A percentile compares a stretch with the other conserved stretches of the same genome.
Evolutionary conservation across 1,140 invertebrate species (phyloP).

Genomic region (Panulirus ornatus): DNA sequence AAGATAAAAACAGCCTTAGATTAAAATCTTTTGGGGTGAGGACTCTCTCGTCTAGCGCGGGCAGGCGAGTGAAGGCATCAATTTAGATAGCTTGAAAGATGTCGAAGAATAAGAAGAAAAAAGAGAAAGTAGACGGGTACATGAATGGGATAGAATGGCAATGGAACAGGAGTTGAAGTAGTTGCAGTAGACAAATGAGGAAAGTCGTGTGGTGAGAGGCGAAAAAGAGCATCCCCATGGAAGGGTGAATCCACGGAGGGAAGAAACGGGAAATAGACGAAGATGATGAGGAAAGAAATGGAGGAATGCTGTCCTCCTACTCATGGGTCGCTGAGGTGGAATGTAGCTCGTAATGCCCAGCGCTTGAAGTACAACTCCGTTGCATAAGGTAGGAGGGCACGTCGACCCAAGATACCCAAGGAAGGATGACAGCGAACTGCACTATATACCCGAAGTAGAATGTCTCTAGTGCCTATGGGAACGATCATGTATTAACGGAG

Average conservation of each 20-base stretch:
- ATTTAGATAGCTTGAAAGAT: background rate
- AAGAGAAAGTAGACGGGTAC: background rate
- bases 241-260: background rate
- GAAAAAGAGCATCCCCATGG: background rate
- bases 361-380: too few species aligned
- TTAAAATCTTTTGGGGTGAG: background rate
- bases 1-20: background rate
- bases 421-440: too few species aligned
- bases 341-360: too few species aligned
- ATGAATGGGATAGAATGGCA: background rate
- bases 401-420: too few species aligned
- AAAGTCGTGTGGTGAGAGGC: background rate
- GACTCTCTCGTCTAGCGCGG: background rate
- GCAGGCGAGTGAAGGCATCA: background rate
- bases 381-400: too few species aligned
- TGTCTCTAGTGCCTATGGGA: too few species aligned
- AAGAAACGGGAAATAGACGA: too few species aligned
- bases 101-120: background rate
- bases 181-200: background rate
- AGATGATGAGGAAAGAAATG: too few species aligned
- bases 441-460: too few species aligned
- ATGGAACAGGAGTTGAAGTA: background rate
- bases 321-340: too few species aligned
- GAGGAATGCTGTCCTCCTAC: too few species aligned
- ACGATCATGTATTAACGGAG: too few species aligned